These are phyloP conservation scores for Tenthredo scrophulariae DNA, from an alignment of 2,888 invertebrate genomes.

Conservation along the genomic window DNA sequence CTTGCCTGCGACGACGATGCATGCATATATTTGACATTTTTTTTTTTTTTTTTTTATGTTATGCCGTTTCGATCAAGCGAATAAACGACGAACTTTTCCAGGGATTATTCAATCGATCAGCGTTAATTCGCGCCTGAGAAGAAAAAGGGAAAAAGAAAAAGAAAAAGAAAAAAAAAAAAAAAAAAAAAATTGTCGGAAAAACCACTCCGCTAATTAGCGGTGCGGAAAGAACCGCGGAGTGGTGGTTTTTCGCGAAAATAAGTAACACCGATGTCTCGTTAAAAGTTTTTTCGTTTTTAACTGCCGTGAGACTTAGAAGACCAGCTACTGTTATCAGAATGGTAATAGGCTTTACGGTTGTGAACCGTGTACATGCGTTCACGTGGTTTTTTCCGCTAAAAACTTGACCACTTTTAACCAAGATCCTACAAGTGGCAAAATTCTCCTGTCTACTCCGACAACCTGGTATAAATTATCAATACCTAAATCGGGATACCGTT, in stretches of 20 bases:
- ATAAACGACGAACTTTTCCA: background rate
- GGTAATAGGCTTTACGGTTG: background rate
- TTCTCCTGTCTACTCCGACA: background rate
- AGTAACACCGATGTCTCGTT: conserved; percentile 27
- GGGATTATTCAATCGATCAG: conserved; percentile 43
- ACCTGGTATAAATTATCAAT: background rate
- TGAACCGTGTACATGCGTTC: background rate
- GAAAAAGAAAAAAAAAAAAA: background rate
- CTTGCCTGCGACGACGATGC: background rate
- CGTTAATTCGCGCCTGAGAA: conserved; percentile 19
- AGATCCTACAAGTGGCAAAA: conserved; percentile 15
- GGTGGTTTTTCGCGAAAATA: background rate
- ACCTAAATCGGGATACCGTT: background rate
- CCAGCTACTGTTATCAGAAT: conserved; percentile 12
- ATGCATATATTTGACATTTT: background rate
- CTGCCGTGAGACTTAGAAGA: background rate
- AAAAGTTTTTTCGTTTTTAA: conserved; percentile 15
- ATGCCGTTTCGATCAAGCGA: background rate
- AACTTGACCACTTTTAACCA: background rate
- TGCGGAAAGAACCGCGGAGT: conserved; percentile 19
- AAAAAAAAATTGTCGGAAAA: background rate
- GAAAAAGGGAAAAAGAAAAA: background rate
- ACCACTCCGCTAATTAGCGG: conserved; percentile 22
- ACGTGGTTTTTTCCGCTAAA: background rate
- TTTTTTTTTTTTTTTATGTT: background rate